Evolutionary conservation across 2,888 invertebrate genomes (phyloP).

Genomic region (Scaptomyza caliginosa): DNA sequence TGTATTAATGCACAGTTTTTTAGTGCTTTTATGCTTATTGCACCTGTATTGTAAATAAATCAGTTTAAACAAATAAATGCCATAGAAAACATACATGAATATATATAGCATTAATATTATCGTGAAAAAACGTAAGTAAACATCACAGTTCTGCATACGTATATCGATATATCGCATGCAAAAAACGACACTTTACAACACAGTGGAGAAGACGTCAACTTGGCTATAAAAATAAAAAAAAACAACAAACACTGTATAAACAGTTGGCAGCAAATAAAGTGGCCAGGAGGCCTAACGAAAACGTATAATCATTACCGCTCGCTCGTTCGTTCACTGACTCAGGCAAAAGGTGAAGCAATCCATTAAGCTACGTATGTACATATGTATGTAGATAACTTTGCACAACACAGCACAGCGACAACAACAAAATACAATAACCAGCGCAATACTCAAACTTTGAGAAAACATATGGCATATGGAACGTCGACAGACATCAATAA

Average conservation of each 20-base stretch:
- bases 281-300: slow-evolving; percentile 20
- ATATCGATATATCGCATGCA: slow-evolving; percentile 27
- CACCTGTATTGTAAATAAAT: slow-evolving; percentile 32
- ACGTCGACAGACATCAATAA: slow-evolving; percentile 29
- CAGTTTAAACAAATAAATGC: slow-evolving; percentile 35
- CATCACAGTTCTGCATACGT: background rate
- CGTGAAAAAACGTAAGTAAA: background rate
- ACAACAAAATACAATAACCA: slow-evolving; percentile 6
- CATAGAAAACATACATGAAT: slow-evolving; percentile 1
- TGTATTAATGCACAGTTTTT: background rate
- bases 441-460: slow-evolving; percentile 21
- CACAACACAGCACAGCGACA: slow-evolving; percentile 4
- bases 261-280: slow-evolving; percentile 58
- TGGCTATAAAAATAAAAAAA: slow-evolving; percentile 29
- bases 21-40: slow-evolving; percentile 1
- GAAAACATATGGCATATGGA: slow-evolving; percentile 45
- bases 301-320: slow-evolving; percentile 25
- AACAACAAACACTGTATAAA: slow-evolving; percentile 60
- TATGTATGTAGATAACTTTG: slow-evolving; percentile 28
- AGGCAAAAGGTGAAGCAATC: slow-evolving; percentile 23
- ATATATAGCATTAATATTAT: background rate
- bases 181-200: slow-evolving; percentile 36
- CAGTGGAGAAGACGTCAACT: slow-evolving; percentile 32
- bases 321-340: slow-evolving; percentile 21
- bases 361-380: slow-evolving; percentile 12